Evolutionary conservation across 2,888 invertebrate genomes (phyloP), one percentile per base, ranked within the genome.

Genomic region (Mamestra brassicae): DNA sequence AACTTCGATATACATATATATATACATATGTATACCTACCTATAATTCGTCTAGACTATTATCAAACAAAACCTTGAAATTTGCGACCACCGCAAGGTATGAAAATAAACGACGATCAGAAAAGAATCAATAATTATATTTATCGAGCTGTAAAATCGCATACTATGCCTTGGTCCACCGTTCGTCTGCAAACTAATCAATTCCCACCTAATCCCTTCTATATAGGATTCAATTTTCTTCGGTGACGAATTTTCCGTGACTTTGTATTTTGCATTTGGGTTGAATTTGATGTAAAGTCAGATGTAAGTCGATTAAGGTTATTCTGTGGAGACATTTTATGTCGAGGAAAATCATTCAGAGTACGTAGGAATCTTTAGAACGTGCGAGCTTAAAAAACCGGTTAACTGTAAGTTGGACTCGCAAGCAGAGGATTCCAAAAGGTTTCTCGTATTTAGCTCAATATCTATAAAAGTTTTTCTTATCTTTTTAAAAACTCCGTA

Each of bases 71-170:
- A 17, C 15, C 79, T 52, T 15, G 26, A 34, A 34, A 36, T 61
- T 60, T 57, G 34, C 34, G n/a, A 36, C n/a, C 66, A 17, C 34
- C 67, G 57, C 10, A 45, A 15, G 17, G 26, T 17, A 67, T 42
- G 64, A 34, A 74, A 65, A 72, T 68, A 68, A 79, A 72, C 62
- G 57, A 61, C 64, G 50, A 69, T 55, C 70, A 60, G 45, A 69
- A 70, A 42, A 63, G 57, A 82, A 83, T 87, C 83, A 67, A 78
- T 87, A 26, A 26, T 26, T 26, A 80, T 52, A 42, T 76, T 74
- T 67, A 75, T 69, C 76, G 75, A 83, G 50, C 78, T 78, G 83
- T 74, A 42, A 87, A 85, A 85, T 86, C 64, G 45, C 50, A 62
- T 62, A 74, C 71, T 61, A 26, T 38, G 68, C 62, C 55, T 82